Percentiles rank a stretch among this genome's conserved stretches.
Evolutionary conservation across 2,113 vertebrate species (phyloP).

Genomic region (Rhadina sibilatrix): DNA sequence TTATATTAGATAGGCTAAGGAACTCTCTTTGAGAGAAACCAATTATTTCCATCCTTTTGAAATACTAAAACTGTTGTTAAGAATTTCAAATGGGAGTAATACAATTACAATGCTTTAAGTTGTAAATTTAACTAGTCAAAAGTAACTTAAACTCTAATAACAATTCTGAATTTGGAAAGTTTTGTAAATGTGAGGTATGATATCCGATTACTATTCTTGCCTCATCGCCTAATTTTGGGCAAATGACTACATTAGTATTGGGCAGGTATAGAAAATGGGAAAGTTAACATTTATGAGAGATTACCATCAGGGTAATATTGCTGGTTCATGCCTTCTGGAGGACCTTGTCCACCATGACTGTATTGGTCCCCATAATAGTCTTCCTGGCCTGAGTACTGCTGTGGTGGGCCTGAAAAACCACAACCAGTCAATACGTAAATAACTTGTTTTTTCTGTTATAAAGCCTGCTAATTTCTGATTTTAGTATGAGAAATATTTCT

Average conservation of each 20-base stretch:
- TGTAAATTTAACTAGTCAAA: slow-evolving; percentile 12
- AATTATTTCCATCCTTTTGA: slow-evolving; percentile 5
- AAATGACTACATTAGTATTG: slow-evolving; percentile 54
- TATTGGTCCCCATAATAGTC: slow-evolving; percentile 99
- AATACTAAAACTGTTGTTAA: not conserved
- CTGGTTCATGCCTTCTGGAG: slow-evolving; percentile 97
- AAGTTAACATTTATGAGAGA: slow-evolving; percentile 76
- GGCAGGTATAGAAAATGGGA: slow-evolving; percentile 72
- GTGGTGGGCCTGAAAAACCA: slow-evolving; percentile 95
- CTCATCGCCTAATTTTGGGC: slow-evolving; percentile 13
- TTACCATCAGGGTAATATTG: slow-evolving; percentile 88
- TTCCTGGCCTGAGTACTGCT: slow-evolving; percentile 99
- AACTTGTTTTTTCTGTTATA: slow-evolving; percentile 65
- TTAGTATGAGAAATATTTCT: slow-evolving; percentile 61
- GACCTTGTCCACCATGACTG: slow-evolving; percentile 97
- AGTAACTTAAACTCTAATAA: slow-evolving; percentile 10
- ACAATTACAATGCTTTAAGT: not conserved
- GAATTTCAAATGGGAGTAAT: slow-evolving; percentile 4
- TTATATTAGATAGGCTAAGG: not conserved
- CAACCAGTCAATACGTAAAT: slow-evolving; percentile 78
- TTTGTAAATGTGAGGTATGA: slow-evolving; percentile 21
- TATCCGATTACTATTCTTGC: slow-evolving; percentile 30
- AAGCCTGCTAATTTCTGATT: slow-evolving; percentile 57
- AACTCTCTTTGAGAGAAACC: slow-evolving; percentile 22
- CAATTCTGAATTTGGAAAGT: slow-evolving; percentile 39